These are phyloP conservation scores for Panthera uncia DNA, from an alignment of 2,113 vertebrate species.

Conservation along the genomic window DNA sequence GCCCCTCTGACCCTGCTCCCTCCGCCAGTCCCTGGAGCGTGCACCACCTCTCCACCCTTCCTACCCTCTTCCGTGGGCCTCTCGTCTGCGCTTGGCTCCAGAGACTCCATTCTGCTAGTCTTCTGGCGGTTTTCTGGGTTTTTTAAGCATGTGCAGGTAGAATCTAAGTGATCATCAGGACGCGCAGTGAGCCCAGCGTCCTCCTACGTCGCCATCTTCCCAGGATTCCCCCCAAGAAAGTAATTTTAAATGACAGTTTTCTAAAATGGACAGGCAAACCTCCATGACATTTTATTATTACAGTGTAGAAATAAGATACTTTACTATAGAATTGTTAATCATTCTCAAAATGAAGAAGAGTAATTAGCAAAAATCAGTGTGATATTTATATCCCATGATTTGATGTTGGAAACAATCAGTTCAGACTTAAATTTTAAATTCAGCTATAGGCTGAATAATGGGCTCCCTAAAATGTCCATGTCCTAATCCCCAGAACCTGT, in stretches of 20 bases:
- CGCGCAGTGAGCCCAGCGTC: too few species aligned
- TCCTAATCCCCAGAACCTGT: neutral
- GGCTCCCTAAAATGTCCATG: neutral
- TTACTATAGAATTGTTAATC: neutral
- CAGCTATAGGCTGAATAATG: neutral
- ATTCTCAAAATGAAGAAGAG: neutral
- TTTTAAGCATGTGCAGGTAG: too few species aligned
- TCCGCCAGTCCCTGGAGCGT: too few species aligned
- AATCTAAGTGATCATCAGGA: too few species aligned
- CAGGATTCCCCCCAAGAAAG: neutral
- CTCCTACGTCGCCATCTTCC: too few species aligned
- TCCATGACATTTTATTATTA: neutral
- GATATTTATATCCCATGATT: neutral
- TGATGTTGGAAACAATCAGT: neutral
- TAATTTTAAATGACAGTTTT: neutral
- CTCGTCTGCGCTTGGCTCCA: rapidly evolving
- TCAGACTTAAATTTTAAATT: neutral
- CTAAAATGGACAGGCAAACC: neutral
- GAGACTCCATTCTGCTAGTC: too few species aligned
- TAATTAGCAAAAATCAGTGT: neutral
- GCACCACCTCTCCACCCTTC: too few species aligned
- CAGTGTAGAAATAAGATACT: neutral
- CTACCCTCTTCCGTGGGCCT: too few species aligned
- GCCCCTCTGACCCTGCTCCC: rapidly evolving
- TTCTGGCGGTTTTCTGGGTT: too few species aligned